Conservation (phyloP, 2,888 invertebrate genomes). For the Melanostoma scalare region DNA sequence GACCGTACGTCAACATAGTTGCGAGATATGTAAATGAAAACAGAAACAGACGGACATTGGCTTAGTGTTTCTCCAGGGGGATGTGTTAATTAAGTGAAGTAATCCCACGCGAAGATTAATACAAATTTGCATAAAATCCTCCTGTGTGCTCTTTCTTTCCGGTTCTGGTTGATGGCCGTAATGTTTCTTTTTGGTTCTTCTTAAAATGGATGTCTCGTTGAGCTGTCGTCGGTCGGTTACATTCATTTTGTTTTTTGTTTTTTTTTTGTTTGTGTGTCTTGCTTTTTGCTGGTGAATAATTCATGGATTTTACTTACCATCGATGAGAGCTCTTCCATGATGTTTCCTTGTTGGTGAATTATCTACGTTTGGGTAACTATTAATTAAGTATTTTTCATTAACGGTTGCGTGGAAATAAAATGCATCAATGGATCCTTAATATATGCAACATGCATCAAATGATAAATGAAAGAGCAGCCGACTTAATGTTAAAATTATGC, state of each 20-base stretch:
- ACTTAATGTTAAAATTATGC: slow-evolving; percentile 4
- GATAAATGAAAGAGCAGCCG: slow-evolving; percentile 12
- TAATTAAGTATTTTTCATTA: slow-evolving; percentile 59
- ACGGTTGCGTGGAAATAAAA: slow-evolving; percentile 3
- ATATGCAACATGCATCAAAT: neutral
- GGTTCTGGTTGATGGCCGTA: slow-evolving; percentile 12
- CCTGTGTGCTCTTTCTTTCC: slow-evolving; percentile 33
- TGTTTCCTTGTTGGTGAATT: slow-evolving; percentile 32
- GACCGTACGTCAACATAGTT: too few species aligned
- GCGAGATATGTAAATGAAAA: slow-evolving; percentile 56
- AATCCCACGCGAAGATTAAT: slow-evolving; percentile 73
- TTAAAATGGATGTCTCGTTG: slow-evolving; percentile 27
- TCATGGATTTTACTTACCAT: slow-evolving; percentile 38
- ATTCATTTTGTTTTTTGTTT: neutral
- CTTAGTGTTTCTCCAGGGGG: slow-evolving; percentile 57
- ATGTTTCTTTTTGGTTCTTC: slow-evolving; percentile 13
- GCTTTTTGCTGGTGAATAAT: slow-evolving; percentile 59
- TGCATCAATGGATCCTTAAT: slow-evolving; percentile 8
- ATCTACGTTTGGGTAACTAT: slow-evolving; percentile 32
- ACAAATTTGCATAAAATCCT: slow-evolving; percentile 67
- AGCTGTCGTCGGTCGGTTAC: neutral
- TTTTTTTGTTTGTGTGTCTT: slow-evolving; percentile 6
- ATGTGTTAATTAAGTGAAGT: slow-evolving; percentile 72
- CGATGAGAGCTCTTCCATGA: slow-evolving; percentile 46
- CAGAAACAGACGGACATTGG: slow-evolving; percentile 67